Base-by-base conservation (phyloP, 2,888 invertebrate species). In the Palloptera scutellata region DNA sequence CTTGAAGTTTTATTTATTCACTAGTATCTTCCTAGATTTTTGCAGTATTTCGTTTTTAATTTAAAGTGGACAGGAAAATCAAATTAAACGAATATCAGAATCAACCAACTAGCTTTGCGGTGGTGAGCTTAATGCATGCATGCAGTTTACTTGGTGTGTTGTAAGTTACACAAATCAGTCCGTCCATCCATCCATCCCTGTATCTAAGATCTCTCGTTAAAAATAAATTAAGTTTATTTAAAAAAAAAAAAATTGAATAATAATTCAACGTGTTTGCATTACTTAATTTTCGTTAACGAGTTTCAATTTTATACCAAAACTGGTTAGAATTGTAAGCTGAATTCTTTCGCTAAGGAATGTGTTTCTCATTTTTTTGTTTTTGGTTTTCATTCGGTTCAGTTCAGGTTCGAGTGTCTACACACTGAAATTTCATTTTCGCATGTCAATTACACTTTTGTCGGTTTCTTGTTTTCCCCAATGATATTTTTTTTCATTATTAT, bases 171-270 rank as follows among this genome's bases (percentile, higher is more conserved):
- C n/a, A 2, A 30, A 30, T 30, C 30, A 4, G 6, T 30, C 30
- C 30, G 6, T 15, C 48, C 11, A 11, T 13, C 15, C 10, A 11
- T 15, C 48, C 10, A n/a, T 48, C 11, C 48, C n/a, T 68, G 1
- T 30, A 12, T 30, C 10, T 52, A 13, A 20, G 11, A 13, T 8
- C 19, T 77, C 78, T 78, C 77, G 78, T 79, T 79, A 78, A 79
- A 78, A 78, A 77, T 75, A 78, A 64, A 78, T 79, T 78, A 77
- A 78, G 78, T 77, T 75, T 75, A 77, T 77, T 78, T 78, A 76
- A 52, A 8, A 43, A 4, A 30, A 30, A 30, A 30, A 30, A 30
- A 30, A 30, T n/a, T n/a, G n/a, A 30, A 30, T 53, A 63, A 63
- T 62, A 63, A 53, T 55, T 1, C 17, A 13, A 42, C 48, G 43